These are phyloP conservation scores for Drosophila lini DNA, from an alignment of 1,140 invertebrate species.

Conservation along the genomic window DNA sequence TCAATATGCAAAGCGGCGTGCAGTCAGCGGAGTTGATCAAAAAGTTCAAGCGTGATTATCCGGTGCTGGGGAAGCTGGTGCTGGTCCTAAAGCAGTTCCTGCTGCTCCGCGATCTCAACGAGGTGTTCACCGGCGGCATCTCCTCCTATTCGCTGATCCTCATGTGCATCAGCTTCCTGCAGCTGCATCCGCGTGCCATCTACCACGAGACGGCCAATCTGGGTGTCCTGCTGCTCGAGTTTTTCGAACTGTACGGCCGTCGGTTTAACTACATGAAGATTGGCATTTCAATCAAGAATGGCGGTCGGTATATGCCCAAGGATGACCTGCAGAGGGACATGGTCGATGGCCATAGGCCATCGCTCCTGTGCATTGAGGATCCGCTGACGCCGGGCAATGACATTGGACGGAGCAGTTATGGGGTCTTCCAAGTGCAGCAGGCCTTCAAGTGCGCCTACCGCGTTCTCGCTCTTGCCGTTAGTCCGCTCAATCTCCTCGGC, in stretches of 20 bases:
- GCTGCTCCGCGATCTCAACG: slow-evolving; percentile 97
- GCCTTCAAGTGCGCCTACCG: slow-evolving; percentile 98
- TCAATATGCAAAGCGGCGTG: slow-evolving; percentile 98
- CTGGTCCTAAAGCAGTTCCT: slow-evolving; percentile 99
- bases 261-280: slow-evolving; percentile 98
- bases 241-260: slow-evolving; percentile 98
- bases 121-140: slow-evolving; percentile 99
- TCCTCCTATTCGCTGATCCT: slow-evolving; percentile 99
- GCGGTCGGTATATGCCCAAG: slow-evolving; percentile 97
- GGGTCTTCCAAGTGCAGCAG: slow-evolving; percentile 94
- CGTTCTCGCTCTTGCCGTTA: slow-evolving; percentile 92
- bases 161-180: slow-evolving; percentile 99
- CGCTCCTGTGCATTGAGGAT: slow-evolving; percentile 98
- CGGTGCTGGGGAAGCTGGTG: slow-evolving; percentile 95
- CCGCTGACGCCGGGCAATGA: slow-evolving; percentile 97
- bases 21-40: slow-evolving; percentile 98
- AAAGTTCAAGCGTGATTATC: slow-evolving; percentile 91
- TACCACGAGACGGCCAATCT: slow-evolving; percentile 90
- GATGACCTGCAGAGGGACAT: slow-evolving; percentile 96
- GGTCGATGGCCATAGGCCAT: slow-evolving; percentile 96
- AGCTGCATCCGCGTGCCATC: slow-evolving; percentile 88
- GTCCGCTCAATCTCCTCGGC: slow-evolving; percentile 86
- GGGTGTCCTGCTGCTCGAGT: slow-evolving; percentile 97
- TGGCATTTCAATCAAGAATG: slow-evolving; percentile 97
- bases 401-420: slow-evolving; percentile 98